phyloP scores from a whole-genome alignment of 2,888 invertebrate genomes.

The Eupelmus urozonus region DNA sequence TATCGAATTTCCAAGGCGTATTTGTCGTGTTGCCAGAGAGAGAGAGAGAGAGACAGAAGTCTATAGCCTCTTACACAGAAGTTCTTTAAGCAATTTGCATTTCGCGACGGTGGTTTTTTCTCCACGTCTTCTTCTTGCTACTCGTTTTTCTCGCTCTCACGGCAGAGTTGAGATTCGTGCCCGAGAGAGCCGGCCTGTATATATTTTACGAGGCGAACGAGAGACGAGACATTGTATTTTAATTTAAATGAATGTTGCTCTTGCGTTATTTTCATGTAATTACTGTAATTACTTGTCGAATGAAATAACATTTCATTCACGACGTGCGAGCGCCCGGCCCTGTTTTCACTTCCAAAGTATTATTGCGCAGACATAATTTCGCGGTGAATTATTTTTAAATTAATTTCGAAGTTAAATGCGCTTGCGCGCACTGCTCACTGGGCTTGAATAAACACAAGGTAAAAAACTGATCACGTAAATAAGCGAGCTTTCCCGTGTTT shows the following conservation, averaged over 20 bases:
- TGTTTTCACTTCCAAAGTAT: background rate
- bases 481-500: too few species aligned
- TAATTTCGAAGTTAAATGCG: too few species aligned
- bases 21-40: background rate
- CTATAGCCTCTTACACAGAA: constrained; percentile 8
- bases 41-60: background rate
- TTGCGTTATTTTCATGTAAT: background rate
- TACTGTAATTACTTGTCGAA: background rate
- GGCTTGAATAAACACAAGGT: too few species aligned
- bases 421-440: too few species aligned
- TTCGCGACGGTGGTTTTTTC: constrained; percentile 14
- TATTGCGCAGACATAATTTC: background rate
- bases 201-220: background rate
- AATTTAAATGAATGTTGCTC: constrained; percentile 5
- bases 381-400: background rate
- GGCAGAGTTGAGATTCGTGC: background rate
- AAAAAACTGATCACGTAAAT: too few species aligned
- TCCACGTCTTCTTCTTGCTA: constrained; percentile 6
- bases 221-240: background rate
- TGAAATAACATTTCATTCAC: background rate
- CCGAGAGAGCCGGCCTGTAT: background rate
- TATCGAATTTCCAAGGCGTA: constrained; percentile 18
- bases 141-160: background rate
- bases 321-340: background rate
- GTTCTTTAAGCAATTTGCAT: constrained; percentile 36